Evolutionary conservation across 2,888 invertebrate species (phyloP).

Genomic region (Cantharis nigra): DNA sequence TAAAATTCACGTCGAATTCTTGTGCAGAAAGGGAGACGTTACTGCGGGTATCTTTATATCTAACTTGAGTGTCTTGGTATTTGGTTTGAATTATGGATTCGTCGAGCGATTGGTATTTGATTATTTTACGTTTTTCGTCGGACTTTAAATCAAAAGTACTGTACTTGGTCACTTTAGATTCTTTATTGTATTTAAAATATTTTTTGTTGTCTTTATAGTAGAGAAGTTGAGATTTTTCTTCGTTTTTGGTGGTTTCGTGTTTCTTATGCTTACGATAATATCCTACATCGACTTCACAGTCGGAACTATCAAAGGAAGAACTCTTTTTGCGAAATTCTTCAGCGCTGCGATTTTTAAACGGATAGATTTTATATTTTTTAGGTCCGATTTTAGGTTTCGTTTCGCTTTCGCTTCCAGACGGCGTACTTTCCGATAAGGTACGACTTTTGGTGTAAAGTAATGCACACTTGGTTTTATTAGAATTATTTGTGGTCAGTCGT

Average conservation of each 20-base stretch:
- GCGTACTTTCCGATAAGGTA: slow-evolving; percentile 14
- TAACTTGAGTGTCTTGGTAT: slow-evolving; percentile 43
- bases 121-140: slow-evolving; percentile 44
- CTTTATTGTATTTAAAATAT: slow-evolving; percentile 49
- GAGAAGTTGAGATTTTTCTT: slow-evolving; percentile 52
- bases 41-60: slow-evolving; percentile 43
- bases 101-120: slow-evolving; percentile 52
- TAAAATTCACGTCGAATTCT: slow-evolving; percentile 49
- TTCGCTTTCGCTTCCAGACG: slow-evolving; percentile 17
- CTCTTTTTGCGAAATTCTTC: slow-evolving; percentile 45
- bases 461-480: slow-evolving; percentile 16
- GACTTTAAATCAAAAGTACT: slow-evolving; percentile 52
- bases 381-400: slow-evolving; percentile 6
- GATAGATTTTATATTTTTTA: slow-evolving; percentile 36
- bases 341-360: slow-evolving; percentile 45
- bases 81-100: slow-evolving; percentile 42
- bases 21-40: slow-evolving; percentile 53
- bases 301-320: slow-evolving; percentile 50
- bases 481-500: slow-evolving; percentile 32
- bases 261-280: slow-evolving; percentile 37
- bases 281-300: slow-evolving; percentile 46
- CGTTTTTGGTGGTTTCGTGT: slow-evolving; percentile 45
- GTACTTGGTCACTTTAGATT: slow-evolving; percentile 50
- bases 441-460: slow-evolving; percentile 18
- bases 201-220: slow-evolving; percentile 51